Conservation (phyloP, 2,888 invertebrate genomes). For the Andrena dorsata region DNA sequence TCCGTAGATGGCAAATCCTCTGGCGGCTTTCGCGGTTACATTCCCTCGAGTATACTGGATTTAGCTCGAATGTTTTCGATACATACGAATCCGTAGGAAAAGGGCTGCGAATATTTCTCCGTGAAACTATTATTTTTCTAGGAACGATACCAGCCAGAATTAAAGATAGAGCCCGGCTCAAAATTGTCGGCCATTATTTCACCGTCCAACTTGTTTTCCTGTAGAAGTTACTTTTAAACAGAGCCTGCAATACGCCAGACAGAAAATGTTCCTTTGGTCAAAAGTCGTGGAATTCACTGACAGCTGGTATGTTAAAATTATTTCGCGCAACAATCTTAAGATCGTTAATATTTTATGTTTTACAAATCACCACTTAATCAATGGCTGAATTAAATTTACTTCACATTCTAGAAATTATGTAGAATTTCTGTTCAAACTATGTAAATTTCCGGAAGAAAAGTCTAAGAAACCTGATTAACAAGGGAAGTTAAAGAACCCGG, state of each 20-base stretch:
- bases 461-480: too few relatives aligned
- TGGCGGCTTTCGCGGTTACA: constrained; percentile 54
- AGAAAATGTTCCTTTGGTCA: background rate
- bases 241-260: background rate
- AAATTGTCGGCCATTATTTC: background rate
- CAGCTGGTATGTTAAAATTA: background rate
- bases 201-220: background rate
- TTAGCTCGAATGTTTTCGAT: constrained; percentile 37
- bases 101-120: background rate
- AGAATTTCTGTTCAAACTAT: too few relatives aligned
- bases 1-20: constrained; percentile 63
- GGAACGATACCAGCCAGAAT: constrained; percentile 13
- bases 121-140: constrained; percentile 29
- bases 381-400: background rate
- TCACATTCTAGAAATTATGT: background rate
- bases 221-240: background rate
- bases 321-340: background rate
- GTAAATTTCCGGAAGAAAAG: too few relatives aligned
- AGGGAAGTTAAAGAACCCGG: too few relatives aligned
- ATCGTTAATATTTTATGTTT: background rate
- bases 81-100: constrained; percentile 14
- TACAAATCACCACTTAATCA: background rate
- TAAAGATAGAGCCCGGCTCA: background rate
- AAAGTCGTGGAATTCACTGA: background rate
- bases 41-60: constrained; percentile 44